Evolutionary conservation across 1,140 invertebrate genomes (phyloP).

Genomic region (Listronotus oregonensis): DNA sequence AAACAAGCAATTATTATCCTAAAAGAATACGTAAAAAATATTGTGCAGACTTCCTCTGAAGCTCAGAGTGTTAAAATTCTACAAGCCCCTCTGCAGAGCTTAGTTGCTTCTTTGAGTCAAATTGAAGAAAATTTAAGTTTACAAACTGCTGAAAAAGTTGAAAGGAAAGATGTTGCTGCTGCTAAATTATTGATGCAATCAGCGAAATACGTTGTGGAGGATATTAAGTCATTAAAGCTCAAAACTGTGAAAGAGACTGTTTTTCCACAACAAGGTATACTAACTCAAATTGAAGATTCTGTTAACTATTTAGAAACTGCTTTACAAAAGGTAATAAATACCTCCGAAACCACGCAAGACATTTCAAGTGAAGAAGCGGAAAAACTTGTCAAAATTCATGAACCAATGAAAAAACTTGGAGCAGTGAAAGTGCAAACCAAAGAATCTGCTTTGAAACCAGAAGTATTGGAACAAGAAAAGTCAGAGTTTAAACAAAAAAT

Average conservation of each 20-base stretch:
- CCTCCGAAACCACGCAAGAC: background rate
- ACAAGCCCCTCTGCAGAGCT: background rate
- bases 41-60: background rate
- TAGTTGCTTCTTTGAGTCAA: background rate
- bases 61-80: slow-evolving; percentile 1
- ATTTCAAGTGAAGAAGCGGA: slow-evolving; percentile 11
- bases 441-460: slow-evolving; percentile 20
- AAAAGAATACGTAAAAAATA: background rate
- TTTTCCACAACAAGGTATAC: slow-evolving; percentile 1
- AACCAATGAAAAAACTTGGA: slow-evolving; percentile 23
- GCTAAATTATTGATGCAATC: slow-evolving; percentile 2
- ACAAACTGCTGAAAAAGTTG: background rate
- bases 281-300: slow-evolving; percentile 1
- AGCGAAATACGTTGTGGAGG: background rate
- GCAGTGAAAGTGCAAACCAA: slow-evolving; percentile 21
- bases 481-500: slow-evolving; percentile 6
- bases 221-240: slow-evolving; percentile 5
- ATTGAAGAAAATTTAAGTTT: background rate
- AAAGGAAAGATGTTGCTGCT: slow-evolving; percentile 5
- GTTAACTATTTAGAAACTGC: slow-evolving; percentile 10
- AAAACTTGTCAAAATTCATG: background rate
- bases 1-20: background rate
- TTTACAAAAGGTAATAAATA: slow-evolving; percentile 9
- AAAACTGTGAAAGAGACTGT: background rate
- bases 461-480: slow-evolving; percentile 5